phyloP scores from a whole-genome alignment of 2,888 invertebrate genomes.

The Spisula subtruncata region DNA sequence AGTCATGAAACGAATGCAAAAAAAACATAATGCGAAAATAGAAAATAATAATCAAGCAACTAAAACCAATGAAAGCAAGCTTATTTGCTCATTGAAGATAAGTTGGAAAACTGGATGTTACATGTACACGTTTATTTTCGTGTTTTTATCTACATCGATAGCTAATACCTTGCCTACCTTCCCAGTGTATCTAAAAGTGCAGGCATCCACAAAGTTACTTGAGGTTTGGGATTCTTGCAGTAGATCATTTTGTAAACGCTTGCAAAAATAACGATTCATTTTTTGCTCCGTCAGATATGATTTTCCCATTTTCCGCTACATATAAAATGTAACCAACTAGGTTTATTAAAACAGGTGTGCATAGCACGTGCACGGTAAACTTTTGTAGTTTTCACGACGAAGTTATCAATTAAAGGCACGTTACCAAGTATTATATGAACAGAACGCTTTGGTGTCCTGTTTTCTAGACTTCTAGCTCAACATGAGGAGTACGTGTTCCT shows the following conservation, averaged over 20 bases:
- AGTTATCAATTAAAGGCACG: not conserved
- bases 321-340: not conserved
- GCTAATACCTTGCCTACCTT: not conserved
- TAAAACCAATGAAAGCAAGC: not conserved
- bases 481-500: too few relatives aligned
- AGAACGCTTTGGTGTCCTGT: too few relatives aligned
- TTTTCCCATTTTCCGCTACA: slow-evolving; percentile 1
- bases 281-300: not conserved
- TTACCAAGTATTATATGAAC: not conserved
- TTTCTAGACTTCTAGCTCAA: too few relatives aligned
- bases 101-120: not conserved
- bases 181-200: too few relatives aligned
- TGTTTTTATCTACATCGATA: not conserved
- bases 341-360: slow-evolving; percentile 16
- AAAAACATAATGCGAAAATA: not conserved
- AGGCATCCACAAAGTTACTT: not conserved
- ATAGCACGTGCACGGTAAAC: not conserved
- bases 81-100: not conserved
- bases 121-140: not conserved
- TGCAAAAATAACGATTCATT: not conserved
- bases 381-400: not conserved
- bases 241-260: not conserved
- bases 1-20: not conserved
- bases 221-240: not conserved
- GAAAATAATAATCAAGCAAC: not conserved